Base-by-base conservation (phyloP, 2,888 invertebrate species). In the Campoplex capitator region DNA sequence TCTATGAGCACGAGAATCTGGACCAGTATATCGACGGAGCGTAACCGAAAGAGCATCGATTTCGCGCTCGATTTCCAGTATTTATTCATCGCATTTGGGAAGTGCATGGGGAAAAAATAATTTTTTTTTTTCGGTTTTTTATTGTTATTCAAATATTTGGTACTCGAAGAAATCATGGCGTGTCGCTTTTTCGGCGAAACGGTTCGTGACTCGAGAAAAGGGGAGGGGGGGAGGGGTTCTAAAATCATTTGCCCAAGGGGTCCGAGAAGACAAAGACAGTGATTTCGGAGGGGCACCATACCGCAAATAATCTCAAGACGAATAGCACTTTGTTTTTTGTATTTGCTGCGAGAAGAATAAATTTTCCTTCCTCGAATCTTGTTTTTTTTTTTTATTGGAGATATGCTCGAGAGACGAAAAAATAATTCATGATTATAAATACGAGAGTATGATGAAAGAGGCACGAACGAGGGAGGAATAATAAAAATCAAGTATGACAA, bases 401-500 rank as follows among this genome's bases (percentile, higher is more conserved):
- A 23, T 13, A 42, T n/a, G 54, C 4, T 23, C 16, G 23, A 67
- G 67, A 77, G 42, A 18, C 73, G 35, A 28, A 67, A 75, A 67
- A 73, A 80, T 65, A 51, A 78, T 75, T 56, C 74, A 45, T 68
- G 54, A 86, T 70, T 67, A 71, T 51, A 68, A 58, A 16, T 23
- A 23, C 42, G 48, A 48, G 74, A 77, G 23, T 68, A 67, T 54
- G 45, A 62, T 48, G 65, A 23, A 56, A 71, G 73, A 45, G 28
- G 23, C 45, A 35, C 51, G 65, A 76, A 81, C 81, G 76, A 77
- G 67, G 83, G 62, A 71, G 62, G 73, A 86, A 84, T 84, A 84
- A 78, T 62, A 68, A 81, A 77, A 74, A 23, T 76, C 45, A 58
- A 48, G 77, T 77, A 78, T 78, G 84, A 84, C 81, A 84, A 84